These are phyloP conservation scores for Oreochromis tanganicae DNA, from an alignment of 2,113 vertebrate species.

Conservation along the genomic window DNA sequence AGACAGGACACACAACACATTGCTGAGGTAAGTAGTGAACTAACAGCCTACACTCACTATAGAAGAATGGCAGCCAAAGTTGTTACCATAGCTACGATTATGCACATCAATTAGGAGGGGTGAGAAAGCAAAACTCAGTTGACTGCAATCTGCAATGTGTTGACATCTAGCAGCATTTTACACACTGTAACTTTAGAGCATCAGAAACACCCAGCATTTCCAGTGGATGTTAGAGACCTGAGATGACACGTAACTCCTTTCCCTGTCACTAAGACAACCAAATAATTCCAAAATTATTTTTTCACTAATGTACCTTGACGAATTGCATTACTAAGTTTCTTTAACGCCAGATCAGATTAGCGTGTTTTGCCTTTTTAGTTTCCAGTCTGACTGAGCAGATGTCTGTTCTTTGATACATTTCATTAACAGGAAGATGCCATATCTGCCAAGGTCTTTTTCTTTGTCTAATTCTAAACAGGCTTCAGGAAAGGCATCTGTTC, in stretches of 20 bases:
- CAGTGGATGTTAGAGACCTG: constrained; percentile 8
- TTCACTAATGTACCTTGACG: constrained; percentile 35
- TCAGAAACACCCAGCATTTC: background rate
- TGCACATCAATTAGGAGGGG: background rate
- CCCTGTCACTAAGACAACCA: constrained; percentile 11
- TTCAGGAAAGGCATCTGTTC: constrained; percentile 8
- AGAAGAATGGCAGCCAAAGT: background rate
- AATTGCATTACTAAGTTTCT: constrained; percentile 32
- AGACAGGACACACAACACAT: background rate
- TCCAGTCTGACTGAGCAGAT: constrained; percentile 15
- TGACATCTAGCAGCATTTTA: background rate
- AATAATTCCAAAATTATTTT: constrained; percentile 16
- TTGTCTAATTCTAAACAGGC: background rate
- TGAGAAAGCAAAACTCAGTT: background rate
- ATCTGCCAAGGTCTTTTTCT: background rate
- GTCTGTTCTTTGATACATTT: background rate
- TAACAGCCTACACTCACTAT: background rate
- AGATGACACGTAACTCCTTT: background rate
- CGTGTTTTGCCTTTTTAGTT: background rate
- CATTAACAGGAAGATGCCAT: background rate
- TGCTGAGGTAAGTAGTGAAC: background rate
- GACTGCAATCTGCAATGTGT: background rate
- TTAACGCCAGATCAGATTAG: constrained; percentile 27
- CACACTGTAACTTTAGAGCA: background rate
- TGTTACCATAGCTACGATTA: rapidly evolving